Conservation (phyloP, 2,113 vertebrate genomes). For the Patagioenas fasciata region DNA sequence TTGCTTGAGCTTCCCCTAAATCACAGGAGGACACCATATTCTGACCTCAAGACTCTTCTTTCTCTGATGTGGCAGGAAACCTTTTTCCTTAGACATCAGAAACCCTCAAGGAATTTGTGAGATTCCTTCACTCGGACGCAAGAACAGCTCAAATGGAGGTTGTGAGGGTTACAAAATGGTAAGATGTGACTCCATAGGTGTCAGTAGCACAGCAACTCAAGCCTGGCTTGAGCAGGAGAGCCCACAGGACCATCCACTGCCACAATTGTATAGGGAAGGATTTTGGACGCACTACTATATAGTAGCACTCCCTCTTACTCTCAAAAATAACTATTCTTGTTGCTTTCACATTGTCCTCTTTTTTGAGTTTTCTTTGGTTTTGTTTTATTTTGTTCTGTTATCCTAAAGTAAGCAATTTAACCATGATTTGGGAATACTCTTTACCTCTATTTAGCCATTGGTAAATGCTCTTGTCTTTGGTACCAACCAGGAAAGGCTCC, state of each 20-base stretch:
- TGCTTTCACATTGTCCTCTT: not conserved
- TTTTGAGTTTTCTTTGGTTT: not conserved
- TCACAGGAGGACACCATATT: not conserved
- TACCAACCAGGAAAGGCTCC: not conserved
- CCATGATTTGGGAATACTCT: not conserved
- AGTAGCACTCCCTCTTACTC: not conserved
- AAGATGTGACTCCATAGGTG: not conserved
- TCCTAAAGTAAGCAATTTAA: not conserved
- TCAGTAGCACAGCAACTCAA: not conserved
- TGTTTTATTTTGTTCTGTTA: not conserved
- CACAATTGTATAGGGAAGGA: not conserved
- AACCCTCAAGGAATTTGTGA: not conserved
- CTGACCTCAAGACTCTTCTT: not conserved
- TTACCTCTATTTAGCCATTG: not conserved
- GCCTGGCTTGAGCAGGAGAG: not conserved
- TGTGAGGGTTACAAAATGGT: not conserved
- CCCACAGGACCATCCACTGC: not conserved
- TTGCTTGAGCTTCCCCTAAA: not conserved
- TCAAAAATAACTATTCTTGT: not conserved
- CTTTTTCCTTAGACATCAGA: not conserved
- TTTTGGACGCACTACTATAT: not conserved
- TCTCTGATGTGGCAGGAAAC: not conserved
- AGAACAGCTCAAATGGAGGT: not conserved
- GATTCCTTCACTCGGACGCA: not conserved
- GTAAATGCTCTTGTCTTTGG: not conserved